Evolutionary conservation across 2,113 vertebrate species (phyloP).

Genomic region (Gobius niger): DNA sequence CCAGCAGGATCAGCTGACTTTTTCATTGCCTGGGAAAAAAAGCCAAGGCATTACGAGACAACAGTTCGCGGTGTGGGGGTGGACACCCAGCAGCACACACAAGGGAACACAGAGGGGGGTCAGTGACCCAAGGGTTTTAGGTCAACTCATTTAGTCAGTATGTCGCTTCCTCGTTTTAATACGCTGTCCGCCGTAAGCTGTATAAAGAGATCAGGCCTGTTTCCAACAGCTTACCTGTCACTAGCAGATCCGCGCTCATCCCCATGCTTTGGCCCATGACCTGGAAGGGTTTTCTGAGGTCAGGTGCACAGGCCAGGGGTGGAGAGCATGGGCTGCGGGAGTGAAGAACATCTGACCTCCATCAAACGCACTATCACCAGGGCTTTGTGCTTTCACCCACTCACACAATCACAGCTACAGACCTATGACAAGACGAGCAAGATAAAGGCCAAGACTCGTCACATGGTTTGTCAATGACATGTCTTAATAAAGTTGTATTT

Average conservation of each 20-base stretch:
- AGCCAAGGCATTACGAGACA: conserved; percentile 65
- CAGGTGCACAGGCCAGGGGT: conserved; percentile 38
- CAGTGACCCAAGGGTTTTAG: conserved; percentile 78
- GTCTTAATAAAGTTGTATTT: neutral
- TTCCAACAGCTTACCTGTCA: conserved; percentile 69
- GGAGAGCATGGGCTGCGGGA: conserved; percentile 9
- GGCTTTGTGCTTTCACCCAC: conserved; percentile 50
- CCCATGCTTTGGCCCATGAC: conserved; percentile 39
- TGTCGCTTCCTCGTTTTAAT: conserved; percentile 82
- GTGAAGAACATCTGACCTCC: conserved; percentile 64
- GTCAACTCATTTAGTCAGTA: conserved; percentile 79
- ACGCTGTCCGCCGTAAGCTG: conserved; percentile 65
- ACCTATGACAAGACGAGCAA: conserved; percentile 16
- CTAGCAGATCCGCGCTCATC: conserved; percentile 51
- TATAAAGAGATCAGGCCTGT: conserved; percentile 66
- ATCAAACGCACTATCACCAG: conserved; percentile 55
- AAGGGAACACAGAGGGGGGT: neutral
- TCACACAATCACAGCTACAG: conserved; percentile 43
- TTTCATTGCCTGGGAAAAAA: conserved; percentile 74
- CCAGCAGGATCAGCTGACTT: conserved; percentile 14
- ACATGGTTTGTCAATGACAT: neutral
- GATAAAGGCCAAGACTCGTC: conserved; percentile 27
- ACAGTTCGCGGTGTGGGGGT: conserved; percentile 65
- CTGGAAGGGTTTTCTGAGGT: conserved; percentile 29
- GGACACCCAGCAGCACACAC: conserved; percentile 15